Conservation (phyloP, 2,888 invertebrate genomes). For the Metalampra italica region DNA sequence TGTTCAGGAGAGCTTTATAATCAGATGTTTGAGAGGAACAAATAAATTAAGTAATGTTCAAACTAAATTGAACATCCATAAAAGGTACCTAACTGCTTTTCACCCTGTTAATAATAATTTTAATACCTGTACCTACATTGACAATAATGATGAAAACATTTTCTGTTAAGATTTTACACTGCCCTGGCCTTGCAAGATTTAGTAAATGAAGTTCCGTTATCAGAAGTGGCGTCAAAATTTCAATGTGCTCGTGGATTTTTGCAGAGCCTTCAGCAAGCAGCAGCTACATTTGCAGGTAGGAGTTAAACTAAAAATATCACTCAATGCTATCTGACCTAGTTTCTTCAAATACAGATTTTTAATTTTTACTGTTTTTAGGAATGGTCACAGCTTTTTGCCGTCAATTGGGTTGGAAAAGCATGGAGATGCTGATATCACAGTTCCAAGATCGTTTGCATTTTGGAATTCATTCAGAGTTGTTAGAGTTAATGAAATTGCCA, state of each 20-base stretch:
- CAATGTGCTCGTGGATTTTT: slow-evolving; percentile 92
- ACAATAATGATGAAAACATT: background rate
- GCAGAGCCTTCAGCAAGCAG: slow-evolving; percentile 95
- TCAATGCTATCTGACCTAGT: background rate
- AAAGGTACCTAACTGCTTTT: slow-evolving; percentile 69
- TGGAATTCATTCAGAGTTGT: slow-evolving; percentile 93
- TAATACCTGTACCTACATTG: background rate
- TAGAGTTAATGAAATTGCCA: slow-evolving; percentile 92
- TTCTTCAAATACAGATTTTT: background rate
- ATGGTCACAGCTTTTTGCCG: slow-evolving; percentile 98
- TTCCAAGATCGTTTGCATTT: slow-evolving; percentile 97
- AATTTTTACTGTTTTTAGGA: slow-evolving; percentile 71
- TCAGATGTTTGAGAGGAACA: slow-evolving; percentile 85
- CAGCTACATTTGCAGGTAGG: slow-evolving; percentile 94
- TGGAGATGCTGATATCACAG: slow-evolving; percentile 93
- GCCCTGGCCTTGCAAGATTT: slow-evolving; percentile 95
- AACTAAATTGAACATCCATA: slow-evolving; percentile 80
- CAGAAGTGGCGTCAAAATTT: slow-evolving; percentile 89
- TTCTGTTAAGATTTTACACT: slow-evolving; percentile 85
- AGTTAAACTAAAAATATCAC: slow-evolving; percentile 2
- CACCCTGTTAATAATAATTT: background rate
- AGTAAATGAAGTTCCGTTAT: slow-evolving; percentile 92
- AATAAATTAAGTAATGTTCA: slow-evolving; percentile 76
- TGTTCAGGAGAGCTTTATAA: slow-evolving; percentile 90
- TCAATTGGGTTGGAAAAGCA: slow-evolving; percentile 93